Evolutionary conservation across 2,113 vertebrate genomes (phyloP).

Genomic region (Ia io): DNA sequence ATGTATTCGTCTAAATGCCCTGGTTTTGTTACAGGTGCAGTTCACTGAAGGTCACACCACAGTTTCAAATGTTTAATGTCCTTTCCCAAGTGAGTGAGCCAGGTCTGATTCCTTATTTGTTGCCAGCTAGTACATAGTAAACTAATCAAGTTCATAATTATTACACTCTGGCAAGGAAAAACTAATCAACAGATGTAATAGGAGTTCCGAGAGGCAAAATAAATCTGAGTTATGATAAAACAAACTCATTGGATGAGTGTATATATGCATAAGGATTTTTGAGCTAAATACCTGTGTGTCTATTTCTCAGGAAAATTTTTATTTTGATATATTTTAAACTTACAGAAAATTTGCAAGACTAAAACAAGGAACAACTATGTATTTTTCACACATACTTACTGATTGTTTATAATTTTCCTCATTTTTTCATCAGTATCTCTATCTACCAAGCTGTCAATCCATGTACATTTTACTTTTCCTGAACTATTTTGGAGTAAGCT

Average conservation of each 20-base stretch:
- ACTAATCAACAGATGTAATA: conserved; percentile 45
- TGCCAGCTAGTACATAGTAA: not conserved
- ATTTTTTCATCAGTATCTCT: not conserved
- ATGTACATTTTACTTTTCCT: not conserved
- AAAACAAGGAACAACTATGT: not conserved
- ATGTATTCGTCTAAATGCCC: conserved; percentile 40
- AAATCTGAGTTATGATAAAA: conserved; percentile 47
- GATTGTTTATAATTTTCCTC: not conserved
- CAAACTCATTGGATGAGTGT: conserved; percentile 58
- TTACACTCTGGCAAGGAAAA: conserved; percentile 57
- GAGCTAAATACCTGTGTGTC: not conserved
- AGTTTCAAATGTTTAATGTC: conserved; percentile 71
- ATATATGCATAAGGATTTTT: conserved; percentile 42
- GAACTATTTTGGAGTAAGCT: not conserved
- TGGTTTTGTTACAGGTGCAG: conserved; percentile 37
- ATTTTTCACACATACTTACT: not conserved
- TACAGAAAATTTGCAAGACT: not conserved
- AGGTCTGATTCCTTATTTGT: conserved; percentile 29
- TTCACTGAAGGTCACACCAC: conserved; percentile 56
- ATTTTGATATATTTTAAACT: conserved; percentile 5
- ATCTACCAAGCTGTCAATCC: not conserved
- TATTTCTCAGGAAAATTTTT: not conserved
- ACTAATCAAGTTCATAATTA: not conserved
- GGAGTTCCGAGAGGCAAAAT: conserved; percentile 65
- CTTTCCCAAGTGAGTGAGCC: conserved; percentile 20